These are phyloP conservation scores for Pteropus alecto DNA, from an alignment of 2,113 vertebrate genomes.

Conservation along the genomic window DNA sequence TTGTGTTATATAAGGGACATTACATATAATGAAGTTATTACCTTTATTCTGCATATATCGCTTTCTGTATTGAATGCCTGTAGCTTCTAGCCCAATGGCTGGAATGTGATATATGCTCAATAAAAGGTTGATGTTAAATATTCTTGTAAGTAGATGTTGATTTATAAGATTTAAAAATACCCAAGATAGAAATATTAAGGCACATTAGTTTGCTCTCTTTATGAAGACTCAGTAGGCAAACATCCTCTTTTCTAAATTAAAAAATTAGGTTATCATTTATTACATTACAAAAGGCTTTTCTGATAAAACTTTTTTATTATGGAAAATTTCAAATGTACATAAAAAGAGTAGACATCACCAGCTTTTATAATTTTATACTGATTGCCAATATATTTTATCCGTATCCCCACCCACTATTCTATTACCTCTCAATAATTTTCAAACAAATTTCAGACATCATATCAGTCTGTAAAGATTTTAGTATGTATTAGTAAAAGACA, in stretches of 20 bases:
- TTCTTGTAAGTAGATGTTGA: not conserved
- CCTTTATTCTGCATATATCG: not conserved
- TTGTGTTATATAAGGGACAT: not conserved
- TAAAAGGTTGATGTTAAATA: not conserved
- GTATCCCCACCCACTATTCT: not conserved
- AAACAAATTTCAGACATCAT: not conserved
- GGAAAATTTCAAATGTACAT: not conserved
- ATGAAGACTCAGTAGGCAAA: not conserved
- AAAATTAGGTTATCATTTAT: not conserved
- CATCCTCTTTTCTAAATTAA: not conserved
- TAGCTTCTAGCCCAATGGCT: not conserved
- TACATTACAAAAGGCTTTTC: not conserved
- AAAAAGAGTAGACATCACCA: not conserved
- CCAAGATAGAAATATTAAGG: not conserved
- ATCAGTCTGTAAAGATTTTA: not conserved
- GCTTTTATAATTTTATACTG: not conserved
- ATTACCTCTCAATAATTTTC: not conserved
- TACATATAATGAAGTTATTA: not conserved
- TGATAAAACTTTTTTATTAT: constrained; percentile 20
- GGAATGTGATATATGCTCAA: not conserved
- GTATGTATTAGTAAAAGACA: not conserved
- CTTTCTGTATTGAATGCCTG: not conserved
- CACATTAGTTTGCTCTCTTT: not conserved
- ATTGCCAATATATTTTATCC: not conserved
- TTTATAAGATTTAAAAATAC: constrained; percentile 10